phyloP scores from a whole-genome alignment of 2,113 vertebrate genomes.

The Pygoscelis adeliae region DNA sequence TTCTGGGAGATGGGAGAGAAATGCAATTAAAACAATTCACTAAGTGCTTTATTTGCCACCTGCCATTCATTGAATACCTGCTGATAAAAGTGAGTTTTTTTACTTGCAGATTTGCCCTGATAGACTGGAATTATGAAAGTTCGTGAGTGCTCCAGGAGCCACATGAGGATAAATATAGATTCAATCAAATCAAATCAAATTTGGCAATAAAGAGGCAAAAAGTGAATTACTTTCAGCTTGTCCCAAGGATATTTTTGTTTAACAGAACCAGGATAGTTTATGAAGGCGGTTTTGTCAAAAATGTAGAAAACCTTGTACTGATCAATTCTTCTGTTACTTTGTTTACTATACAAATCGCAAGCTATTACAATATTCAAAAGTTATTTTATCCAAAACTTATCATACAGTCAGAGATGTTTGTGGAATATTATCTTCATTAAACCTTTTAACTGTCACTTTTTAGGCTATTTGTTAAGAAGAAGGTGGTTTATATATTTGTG shows the following conservation, averaged over 20 bases:
- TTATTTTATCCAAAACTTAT: background rate
- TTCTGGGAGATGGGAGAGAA: slow-evolving; percentile 47
- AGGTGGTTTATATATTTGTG: background rate
- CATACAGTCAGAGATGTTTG: background rate
- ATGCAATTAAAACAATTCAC: slow-evolving; percentile 71
- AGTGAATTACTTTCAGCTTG: slow-evolving; percentile 10
- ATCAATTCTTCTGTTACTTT: background rate
- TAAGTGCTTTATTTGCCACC: slow-evolving; percentile 76
- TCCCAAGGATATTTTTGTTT: background rate
- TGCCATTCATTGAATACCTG: slow-evolving; percentile 75
- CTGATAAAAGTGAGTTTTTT: slow-evolving; percentile 77
- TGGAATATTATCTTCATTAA: background rate
- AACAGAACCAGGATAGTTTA: background rate
- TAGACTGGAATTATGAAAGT: slow-evolving; percentile 75
- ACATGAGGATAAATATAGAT: slow-evolving; percentile 74
- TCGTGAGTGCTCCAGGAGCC: slow-evolving; percentile 62
- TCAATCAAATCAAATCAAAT: slow-evolving; percentile 73
- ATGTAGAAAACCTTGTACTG: background rate
- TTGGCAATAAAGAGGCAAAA: slow-evolving; percentile 68
- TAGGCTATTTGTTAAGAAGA: background rate
- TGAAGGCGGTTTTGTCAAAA: background rate
- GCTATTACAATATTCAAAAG: background rate
- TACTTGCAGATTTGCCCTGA: slow-evolving; percentile 80
- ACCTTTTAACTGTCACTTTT: background rate
- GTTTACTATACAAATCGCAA: background rate